phyloP scores from a whole-genome alignment of 2,888 invertebrate species.

The Eueremaeus valkanovi region DNA sequence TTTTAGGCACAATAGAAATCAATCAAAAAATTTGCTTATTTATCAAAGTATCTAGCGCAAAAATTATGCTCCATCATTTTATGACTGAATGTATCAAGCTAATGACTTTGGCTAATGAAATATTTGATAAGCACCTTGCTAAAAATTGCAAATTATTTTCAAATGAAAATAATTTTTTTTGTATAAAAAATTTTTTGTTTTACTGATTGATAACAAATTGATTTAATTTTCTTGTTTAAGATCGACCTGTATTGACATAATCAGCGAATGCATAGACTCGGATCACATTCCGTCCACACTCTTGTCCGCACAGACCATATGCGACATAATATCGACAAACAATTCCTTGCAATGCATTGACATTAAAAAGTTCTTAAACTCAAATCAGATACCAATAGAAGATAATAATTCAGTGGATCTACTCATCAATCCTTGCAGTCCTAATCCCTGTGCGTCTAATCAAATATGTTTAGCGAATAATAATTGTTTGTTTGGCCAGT shows the following conservation, averaged over 20 bases:
- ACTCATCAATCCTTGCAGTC: background rate
- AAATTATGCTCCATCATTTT: too few relatives aligned
- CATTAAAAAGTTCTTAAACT: background rate
- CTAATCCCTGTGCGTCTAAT: background rate
- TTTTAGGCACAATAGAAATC: too few relatives aligned
- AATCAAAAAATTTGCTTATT: too few relatives aligned
- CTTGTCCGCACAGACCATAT: background rate
- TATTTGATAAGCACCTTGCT: too few relatives aligned
- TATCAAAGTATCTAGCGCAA: too few relatives aligned
- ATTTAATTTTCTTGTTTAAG: too few relatives aligned
- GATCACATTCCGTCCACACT: background rate
- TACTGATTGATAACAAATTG: too few relatives aligned
- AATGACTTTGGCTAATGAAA: too few relatives aligned
- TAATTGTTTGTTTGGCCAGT: conserved; percentile 13
- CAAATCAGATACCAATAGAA: background rate
- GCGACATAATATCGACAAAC: conserved; percentile 21
- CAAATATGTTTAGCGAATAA: conserved; percentile 35
- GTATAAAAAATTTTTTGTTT: too few relatives aligned
- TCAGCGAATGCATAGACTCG: conserved; percentile 37
- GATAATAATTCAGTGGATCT: background rate
- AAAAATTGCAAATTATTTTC: too few relatives aligned
- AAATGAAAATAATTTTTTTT: too few relatives aligned
- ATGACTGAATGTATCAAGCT: too few relatives aligned
- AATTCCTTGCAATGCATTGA: conserved; percentile 11
- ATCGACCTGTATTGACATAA: conserved; percentile 27